Evolutionary conservation across 2,888 invertebrate species (phyloP).

Genomic region (Sinotaia quadrata): DNA sequence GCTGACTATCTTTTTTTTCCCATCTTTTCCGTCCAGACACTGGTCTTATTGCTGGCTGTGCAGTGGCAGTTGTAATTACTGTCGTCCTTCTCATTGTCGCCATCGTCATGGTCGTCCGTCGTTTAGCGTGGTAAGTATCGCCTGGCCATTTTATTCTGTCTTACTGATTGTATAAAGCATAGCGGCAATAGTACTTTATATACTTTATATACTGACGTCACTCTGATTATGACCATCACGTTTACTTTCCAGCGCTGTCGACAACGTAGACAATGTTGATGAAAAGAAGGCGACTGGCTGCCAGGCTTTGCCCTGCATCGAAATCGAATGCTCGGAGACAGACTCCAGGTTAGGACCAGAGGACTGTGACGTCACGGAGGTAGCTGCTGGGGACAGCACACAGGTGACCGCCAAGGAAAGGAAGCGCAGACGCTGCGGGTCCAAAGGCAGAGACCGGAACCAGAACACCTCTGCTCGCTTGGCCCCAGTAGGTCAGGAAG

Average conservation of each 20-base stretch:
- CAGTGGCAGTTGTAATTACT: slow-evolving; percentile 37
- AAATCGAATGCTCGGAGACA: not conserved
- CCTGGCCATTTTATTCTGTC: too few relatives aligned
- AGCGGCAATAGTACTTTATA: too few relatives aligned
- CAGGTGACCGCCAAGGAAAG: not conserved
- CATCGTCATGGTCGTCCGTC: slow-evolving; percentile 37
- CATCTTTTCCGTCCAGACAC: slow-evolving; percentile 34
- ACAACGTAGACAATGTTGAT: slow-evolving; percentile 3
- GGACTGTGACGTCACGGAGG: not conserved
- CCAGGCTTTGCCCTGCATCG: slow-evolving; percentile 5
- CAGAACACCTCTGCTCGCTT: slow-evolving; percentile 27
- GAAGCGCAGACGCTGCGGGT: not conserved
- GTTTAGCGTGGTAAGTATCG: slow-evolving; percentile 25
- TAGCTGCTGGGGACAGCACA: not conserved
- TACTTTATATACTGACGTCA: too few relatives aligned
- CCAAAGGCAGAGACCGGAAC: slow-evolving; percentile 13
- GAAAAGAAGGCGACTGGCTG: slow-evolving; percentile 19
- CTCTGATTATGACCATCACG: not conserved
- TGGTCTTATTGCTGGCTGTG: slow-evolving; percentile 39
- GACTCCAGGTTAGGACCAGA: slow-evolving; percentile 1
- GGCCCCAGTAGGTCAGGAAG: slow-evolving; percentile 31
- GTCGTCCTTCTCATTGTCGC: slow-evolving; percentile 36
- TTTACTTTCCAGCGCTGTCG: slow-evolving; percentile 4
- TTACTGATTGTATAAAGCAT: too few relatives aligned
- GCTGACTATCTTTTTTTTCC: not conserved